Base-by-base conservation (phyloP, 2,797 vertebrate genomes). In the Xiphorhynchus erythropygius region DNA sequence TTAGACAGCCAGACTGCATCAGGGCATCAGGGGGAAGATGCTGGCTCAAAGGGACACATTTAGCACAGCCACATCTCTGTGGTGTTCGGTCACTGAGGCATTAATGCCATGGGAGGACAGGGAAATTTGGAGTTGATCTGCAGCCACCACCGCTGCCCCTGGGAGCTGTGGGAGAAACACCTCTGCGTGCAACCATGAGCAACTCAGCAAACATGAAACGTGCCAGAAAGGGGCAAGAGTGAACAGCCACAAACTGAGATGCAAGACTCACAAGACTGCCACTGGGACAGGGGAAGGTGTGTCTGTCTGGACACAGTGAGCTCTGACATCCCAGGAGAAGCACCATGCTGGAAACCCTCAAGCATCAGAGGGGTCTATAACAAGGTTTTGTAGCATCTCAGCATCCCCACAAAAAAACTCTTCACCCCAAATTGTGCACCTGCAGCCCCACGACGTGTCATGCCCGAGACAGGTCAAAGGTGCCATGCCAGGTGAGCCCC, bases 41-140 rank as follows among this genome's bases (percentile, higher is more conserved):
- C 77, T 92, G 87, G 73, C 90, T 91, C 49, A 86, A 96, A 91
- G 81, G 81, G 94, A 97, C 94, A 95, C 89, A 94, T 90, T 81
- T 41, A 94, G 94, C 74, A 95, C 93, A 97, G 87, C 64, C 39
- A 7, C 2, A 1, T 67, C 81, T 13, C 47, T 84, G 92, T 18
- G 30, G 55, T 7, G 4, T 55, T 84, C 2, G 1, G 79, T 42
- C 60, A 70, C 13, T 62, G 92, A 96, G 90, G 92, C 90, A 60
- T 95, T 92, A 94, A 96, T 35, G 76, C 76, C 83, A 71, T 1
- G 6, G n/a, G 59, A 84, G 53, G 89, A 74, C 92, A 94, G 3
- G 4, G 57, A 59, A 68, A 88, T 1, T 39, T 28, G 67, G 67
- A 79, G 63, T 27, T 2, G 1, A 67, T 46, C 78, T 17, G 14